Evolutionary conservation across 2,888 invertebrate species (phyloP), one percentile per base, ranked within the genome.

Genomic region (Eugnorisma glareosa): DNA sequence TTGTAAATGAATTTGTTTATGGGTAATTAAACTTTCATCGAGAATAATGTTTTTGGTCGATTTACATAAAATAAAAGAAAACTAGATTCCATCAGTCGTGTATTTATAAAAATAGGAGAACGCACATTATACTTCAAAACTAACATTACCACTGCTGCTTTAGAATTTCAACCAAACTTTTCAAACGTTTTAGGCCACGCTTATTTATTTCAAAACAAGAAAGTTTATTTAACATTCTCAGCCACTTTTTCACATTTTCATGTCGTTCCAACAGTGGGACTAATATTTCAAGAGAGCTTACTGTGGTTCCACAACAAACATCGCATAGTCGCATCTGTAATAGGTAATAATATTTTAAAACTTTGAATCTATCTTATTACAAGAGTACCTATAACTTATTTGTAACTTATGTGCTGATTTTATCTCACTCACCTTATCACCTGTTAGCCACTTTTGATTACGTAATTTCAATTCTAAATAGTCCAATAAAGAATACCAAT

Each of bases 251-350:
- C 1, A 97, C 80, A 57, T 93, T 93, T n/a, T 87, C 84, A 70
- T 95, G 93, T 28, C 92, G 92, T 1, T 93, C 86, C 43, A 93
- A 89, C 35, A 95, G 84, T 3, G 96, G 96, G 11, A 97, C 69
- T 37, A 97, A 81, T 35, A 94, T 83, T 79, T 94, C 91, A 31
- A 96, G 87, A 0, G 97, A 96, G 28, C 94, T 95, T 18, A 97
- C 86, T 3, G 97, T 97, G 3, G 96, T 84, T n/a, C 91, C 94
- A 77, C 94, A 93, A 84, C 96, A 96, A 51, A 96, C 75, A 82
- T 96, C 96, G 59, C 94, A 92, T 0, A 97, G 86, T 7, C 91
- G 89, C 89, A 97, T 90, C 97, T 97, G 91, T 37, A 92, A 93
- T 40, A n/a, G n/a, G n/a, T n/a, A 81, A 64, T 82, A 78, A 57